Conservation (phyloP, 2,888 invertebrate genomes). For the Clivina fossor region DNA sequence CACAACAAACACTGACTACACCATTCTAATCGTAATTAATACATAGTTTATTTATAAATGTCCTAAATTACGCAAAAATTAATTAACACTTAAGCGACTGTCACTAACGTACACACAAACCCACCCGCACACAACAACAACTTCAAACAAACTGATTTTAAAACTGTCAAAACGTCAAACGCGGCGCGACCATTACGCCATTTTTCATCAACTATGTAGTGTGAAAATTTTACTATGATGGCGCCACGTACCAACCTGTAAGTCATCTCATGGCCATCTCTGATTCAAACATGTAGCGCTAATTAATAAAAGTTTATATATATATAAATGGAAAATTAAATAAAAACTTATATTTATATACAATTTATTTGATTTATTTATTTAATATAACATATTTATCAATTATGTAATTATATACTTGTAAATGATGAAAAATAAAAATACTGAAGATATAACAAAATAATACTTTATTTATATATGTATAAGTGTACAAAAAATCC, state of each 20-base stretch:
- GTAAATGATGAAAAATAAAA: no score
- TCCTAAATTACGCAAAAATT: slow-evolving; percentile 14
- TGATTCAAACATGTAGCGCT: no score
- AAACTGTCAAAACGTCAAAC: slow-evolving; percentile 1
- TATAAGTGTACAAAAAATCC: neutral
- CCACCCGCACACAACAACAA: slow-evolving; percentile 3
- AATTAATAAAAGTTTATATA: slow-evolving; percentile 2
- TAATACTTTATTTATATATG: no score
- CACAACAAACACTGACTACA: slow-evolving; percentile 16
- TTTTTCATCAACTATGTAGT: neutral
- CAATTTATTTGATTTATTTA: no score
- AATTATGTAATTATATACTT: no score
- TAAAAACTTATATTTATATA: no score
- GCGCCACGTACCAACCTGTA: no score
- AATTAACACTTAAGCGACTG: slow-evolving; percentile 19
- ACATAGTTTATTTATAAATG: slow-evolving; percentile 18
- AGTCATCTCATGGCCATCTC: no score
- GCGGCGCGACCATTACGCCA: slow-evolving; percentile 2
- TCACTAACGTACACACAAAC: slow-evolving; percentile 5
- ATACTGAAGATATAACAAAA: no score
- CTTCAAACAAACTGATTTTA: slow-evolving; percentile 30
- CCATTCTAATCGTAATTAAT: slow-evolving; percentile 12
- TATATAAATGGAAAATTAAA: neutral
- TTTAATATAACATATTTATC: no score
- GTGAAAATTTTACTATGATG: no score